A percentile compares a stretch with the other conserved stretches of the same genome.
phyloP scores from a whole-genome alignment of 2,797 vertebrate genomes.

The Cossypha heuglini region DNA sequence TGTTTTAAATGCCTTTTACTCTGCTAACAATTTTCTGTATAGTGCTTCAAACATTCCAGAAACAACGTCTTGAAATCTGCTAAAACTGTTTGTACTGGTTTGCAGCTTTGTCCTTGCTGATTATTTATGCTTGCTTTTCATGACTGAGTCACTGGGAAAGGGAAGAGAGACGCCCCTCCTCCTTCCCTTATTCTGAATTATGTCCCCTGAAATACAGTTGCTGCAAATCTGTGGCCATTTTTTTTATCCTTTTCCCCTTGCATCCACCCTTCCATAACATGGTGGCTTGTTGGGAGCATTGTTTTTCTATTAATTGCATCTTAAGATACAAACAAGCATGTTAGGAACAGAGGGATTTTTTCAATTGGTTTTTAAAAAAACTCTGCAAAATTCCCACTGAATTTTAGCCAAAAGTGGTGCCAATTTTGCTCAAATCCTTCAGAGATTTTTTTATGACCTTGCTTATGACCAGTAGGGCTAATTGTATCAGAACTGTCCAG shows the following conservation, averaged over 20 bases:
- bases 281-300: not conserved
- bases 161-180: not conserved
- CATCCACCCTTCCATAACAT: not conserved
- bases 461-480: slow-evolving; percentile 58
- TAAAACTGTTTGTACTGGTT: slow-evolving; percentile 25
- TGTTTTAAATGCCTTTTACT: slow-evolving; percentile 4
- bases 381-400: slow-evolving; percentile 45
- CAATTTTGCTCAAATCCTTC: slow-evolving; percentile 61
- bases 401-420: slow-evolving; percentile 63
- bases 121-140: slow-evolving; percentile 34
- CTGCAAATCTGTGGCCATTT: not conserved
- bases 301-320: slow-evolving; percentile 28
- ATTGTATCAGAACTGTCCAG: slow-evolving; percentile 66
- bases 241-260: not conserved
- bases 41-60: not conserved
- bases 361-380: not conserved
- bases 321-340: slow-evolving; percentile 34
- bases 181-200: not conserved
- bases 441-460: slow-evolving; percentile 58
- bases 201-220: not conserved
- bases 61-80: slow-evolving; percentile 20
- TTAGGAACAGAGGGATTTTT: slow-evolving; percentile 36
- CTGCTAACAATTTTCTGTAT: not conserved
- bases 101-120: slow-evolving; percentile 39
- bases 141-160: not conserved